A percentile compares a stretch with the other conserved stretches of the same genome.
Evolutionary conservation across 2,888 invertebrate genomes (phyloP).

Genomic region (Molanna angustata): DNA sequence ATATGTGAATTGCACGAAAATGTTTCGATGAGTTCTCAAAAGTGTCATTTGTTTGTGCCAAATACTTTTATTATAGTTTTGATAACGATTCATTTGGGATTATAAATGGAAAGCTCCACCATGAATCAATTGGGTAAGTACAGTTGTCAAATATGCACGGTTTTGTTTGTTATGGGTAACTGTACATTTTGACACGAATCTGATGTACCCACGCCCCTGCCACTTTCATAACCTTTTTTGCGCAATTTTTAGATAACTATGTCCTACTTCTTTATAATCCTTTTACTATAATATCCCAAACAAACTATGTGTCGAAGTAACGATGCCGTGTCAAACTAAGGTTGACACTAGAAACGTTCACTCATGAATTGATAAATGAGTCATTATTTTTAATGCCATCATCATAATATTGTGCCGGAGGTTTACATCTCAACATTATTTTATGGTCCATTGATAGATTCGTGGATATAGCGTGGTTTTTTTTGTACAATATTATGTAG

Average conservation of each 20-base stretch:
- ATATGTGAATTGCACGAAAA: slow-evolving; percentile 21
- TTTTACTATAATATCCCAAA: not conserved
- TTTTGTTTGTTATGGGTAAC: slow-evolving; percentile 29
- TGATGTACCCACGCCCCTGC: slow-evolving; percentile 27
- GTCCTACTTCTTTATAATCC: too few species aligned
- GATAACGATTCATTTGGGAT: slow-evolving; percentile 7
- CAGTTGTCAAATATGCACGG: slow-evolving; percentile 27
- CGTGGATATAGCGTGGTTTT: slow-evolving; percentile 5
- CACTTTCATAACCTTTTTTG: slow-evolving; percentile 23
- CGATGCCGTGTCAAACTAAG: slow-evolving; percentile 12
- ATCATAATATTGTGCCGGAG: slow-evolving; percentile 18
- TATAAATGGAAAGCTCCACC: slow-evolving; percentile 21
- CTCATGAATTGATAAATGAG: slow-evolving; percentile 8
- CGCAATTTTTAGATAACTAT: too few species aligned
- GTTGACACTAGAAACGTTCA: slow-evolving; percentile 1
- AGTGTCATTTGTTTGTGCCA: slow-evolving; percentile 27
- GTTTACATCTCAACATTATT: slow-evolving; percentile 17
- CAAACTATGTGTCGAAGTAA: not conserved
- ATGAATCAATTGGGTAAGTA: slow-evolving; percentile 25
- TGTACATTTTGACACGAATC: slow-evolving; percentile 28
- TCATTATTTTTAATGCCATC: slow-evolving; percentile 23
- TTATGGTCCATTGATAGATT: slow-evolving; percentile 3
- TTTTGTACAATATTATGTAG: slow-evolving; percentile 7
- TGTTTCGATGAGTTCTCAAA: slow-evolving; percentile 21
- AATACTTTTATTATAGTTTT: slow-evolving; percentile 11